phyloP scores from a whole-genome alignment of 2,888 invertebrate genomes.

The Troides oblongomaculatus region DNA sequence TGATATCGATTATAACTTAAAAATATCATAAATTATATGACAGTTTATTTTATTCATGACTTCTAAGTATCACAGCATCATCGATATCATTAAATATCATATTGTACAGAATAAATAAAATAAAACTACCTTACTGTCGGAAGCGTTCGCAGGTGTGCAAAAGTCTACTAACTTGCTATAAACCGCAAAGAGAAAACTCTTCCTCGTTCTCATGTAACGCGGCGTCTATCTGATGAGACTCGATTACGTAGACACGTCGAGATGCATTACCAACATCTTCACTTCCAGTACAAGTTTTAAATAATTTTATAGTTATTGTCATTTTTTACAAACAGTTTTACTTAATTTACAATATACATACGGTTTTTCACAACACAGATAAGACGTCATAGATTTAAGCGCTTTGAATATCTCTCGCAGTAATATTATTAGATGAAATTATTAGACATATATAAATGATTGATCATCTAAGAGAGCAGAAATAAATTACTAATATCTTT shows the following conservation, averaged over 20 bases:
- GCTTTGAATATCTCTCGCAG: too few relatives aligned
- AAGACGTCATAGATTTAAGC: too few relatives aligned
- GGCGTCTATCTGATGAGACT: constrained; percentile 41
- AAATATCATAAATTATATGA: too few relatives aligned
- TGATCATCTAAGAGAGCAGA: too few relatives aligned
- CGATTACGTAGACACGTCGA: constrained; percentile 37
- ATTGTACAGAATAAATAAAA: not conserved
- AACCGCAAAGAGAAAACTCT: constrained; percentile 40
- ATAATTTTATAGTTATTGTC: not conserved
- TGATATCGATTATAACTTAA: too few relatives aligned
- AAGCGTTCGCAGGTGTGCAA: constrained; percentile 21
- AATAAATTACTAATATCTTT: too few relatives aligned
- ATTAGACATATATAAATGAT: too few relatives aligned
- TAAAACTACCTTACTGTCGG: constrained; percentile 2
- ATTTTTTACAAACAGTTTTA: not conserved
- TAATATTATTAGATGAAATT: too few relatives aligned
- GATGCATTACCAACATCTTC: constrained; percentile 16
- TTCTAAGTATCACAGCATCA: not conserved
- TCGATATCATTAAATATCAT: not conserved
- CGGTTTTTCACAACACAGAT: not conserved
- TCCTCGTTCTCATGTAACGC: constrained; percentile 52
- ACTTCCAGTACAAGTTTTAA: constrained; percentile 12
- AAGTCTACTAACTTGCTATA: constrained; percentile 16
- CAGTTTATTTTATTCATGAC: too few relatives aligned
- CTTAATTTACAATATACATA: not conserved